A percentile compares a stretch with the other conserved stretches of the same genome.
phyloP scores from a whole-genome alignment of 2,113 vertebrate species.

The Diadophis punctatus region DNA sequence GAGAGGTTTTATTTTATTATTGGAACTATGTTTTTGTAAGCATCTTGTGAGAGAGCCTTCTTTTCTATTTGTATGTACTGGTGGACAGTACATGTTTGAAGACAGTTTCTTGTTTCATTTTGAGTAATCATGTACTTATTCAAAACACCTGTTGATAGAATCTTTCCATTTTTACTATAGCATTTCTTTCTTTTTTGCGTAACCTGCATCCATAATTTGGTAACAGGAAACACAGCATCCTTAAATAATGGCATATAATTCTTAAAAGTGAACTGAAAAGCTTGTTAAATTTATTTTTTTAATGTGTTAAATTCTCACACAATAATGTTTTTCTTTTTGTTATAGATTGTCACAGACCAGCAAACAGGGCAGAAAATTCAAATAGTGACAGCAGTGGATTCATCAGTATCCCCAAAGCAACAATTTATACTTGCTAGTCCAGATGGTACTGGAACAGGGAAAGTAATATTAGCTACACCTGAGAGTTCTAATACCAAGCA shows the following conservation, averaged over 20 bases:
- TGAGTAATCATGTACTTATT: not conserved
- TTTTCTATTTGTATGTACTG: not conserved
- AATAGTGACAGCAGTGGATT: constrained; percentile 92
- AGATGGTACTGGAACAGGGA: constrained; percentile 87
- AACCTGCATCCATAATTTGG: not conserved
- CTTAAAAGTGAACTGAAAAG: constrained; percentile 22
- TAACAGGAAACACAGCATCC: not conserved
- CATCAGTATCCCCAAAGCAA: constrained; percentile 85
- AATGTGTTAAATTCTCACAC: not conserved
- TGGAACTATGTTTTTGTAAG: not conserved
- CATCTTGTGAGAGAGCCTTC: not conserved
- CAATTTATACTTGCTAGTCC: constrained; percentile 94
- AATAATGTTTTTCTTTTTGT: constrained; percentile 46
- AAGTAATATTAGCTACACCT: constrained; percentile 91
- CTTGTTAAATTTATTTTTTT: not conserved
- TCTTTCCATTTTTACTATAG: not conserved
- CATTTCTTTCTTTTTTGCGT: constrained; percentile 3
- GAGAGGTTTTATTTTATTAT: not conserved
- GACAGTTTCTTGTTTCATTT: not conserved
- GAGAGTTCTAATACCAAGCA: constrained; percentile 87
- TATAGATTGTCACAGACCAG: constrained; percentile 95
- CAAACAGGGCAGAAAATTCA: constrained; percentile 97
- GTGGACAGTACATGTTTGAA: not conserved
- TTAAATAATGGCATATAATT: not conserved
- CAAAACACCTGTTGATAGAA: not conserved